These are phyloP conservation scores for Drosophila setifemur DNA, from an alignment of 1,140 invertebrate species.

Conservation along the genomic window DNA sequence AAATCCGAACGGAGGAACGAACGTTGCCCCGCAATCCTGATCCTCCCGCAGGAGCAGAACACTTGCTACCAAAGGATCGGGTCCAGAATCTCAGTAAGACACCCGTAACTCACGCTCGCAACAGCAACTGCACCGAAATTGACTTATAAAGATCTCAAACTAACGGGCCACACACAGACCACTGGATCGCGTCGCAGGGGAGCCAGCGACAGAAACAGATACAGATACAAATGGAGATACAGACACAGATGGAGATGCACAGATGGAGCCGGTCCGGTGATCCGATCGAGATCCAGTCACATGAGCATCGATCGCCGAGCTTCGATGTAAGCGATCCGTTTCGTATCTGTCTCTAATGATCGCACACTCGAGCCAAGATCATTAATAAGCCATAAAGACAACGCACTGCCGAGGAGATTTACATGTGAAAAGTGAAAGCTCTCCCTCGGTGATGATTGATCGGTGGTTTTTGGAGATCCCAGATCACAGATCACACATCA, in stretches of 20 bases:
- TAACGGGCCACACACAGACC: slow-evolving; percentile 73
- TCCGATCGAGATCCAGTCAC: slow-evolving; percentile 28
- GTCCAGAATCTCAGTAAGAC: slow-evolving; percentile 2
- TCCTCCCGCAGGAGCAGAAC: background rate
- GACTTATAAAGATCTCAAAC: slow-evolving; percentile 77
- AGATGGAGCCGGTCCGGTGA: slow-evolving; percentile 5
- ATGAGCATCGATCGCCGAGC: slow-evolving; percentile 16
- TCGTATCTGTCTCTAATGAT: slow-evolving; percentile 66
- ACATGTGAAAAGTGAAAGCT: slow-evolving; percentile 61
- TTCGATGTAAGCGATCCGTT: slow-evolving; percentile 42
- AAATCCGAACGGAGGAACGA: slow-evolving; percentile 12
- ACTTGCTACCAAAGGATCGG: background rate
- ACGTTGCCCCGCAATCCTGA: background rate
- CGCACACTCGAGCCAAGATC: slow-evolving; percentile 59
- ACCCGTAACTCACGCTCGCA: slow-evolving; percentile 30
- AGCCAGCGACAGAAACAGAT: slow-evolving; percentile 27
- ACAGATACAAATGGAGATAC: background rate
- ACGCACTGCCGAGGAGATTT: slow-evolving; percentile 48
- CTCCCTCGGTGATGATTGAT: slow-evolving; percentile 27
- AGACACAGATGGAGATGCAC: slow-evolving; percentile 1
- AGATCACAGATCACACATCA: background rate
- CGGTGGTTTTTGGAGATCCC: background rate
- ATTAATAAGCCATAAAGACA: slow-evolving; percentile 76
- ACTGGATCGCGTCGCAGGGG: slow-evolving; percentile 29
- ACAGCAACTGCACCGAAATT: slow-evolving; percentile 47